Evolutionary conservation across 2,888 invertebrate species (phyloP).

Genomic region (Meliscaeva auricollis): DNA sequence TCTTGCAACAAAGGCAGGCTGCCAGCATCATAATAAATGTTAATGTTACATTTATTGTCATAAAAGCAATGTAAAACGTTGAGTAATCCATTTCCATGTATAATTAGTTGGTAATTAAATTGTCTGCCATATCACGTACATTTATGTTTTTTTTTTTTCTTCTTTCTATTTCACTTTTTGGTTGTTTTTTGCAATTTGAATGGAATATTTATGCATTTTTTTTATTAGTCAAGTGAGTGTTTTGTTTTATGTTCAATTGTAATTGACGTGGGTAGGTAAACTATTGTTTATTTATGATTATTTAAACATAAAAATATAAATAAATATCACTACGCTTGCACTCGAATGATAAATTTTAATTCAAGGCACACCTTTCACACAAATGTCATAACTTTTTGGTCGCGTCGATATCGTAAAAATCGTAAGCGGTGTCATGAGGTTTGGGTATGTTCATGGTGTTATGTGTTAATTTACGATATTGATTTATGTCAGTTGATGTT

Average conservation of each 20-base stretch:
- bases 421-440: background rate
- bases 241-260: conserved; percentile 3
- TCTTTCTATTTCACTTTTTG: conserved; percentile 30
- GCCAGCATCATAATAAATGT: conserved; percentile 86
- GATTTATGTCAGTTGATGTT: background rate
- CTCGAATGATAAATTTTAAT: conserved; percentile 48
- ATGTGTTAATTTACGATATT: conserved; percentile 24
- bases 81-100: conserved; percentile 77
- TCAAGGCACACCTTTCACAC: conserved; percentile 73
- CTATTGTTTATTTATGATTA: conserved; percentile 18
- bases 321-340: conserved; percentile 39
- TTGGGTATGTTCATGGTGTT: conserved; percentile 31
- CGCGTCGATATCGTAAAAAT: conserved; percentile 41
- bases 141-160: conserved; percentile 13
- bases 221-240: conserved; percentile 7
- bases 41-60: conserved; percentile 82
- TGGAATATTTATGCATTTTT: conserved; percentile 7
- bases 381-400: conserved; percentile 59
- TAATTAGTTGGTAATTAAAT: conserved; percentile 71
- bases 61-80: conserved; percentile 79
- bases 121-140: conserved; percentile 65
- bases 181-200: conserved; percentile 7
- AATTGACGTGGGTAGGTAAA: background rate
- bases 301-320: conserved; percentile 50
- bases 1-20: conserved; percentile 90